Conservation (phyloP, 1,140 invertebrate genomes). For the Drosophila grimshawi region DNA sequence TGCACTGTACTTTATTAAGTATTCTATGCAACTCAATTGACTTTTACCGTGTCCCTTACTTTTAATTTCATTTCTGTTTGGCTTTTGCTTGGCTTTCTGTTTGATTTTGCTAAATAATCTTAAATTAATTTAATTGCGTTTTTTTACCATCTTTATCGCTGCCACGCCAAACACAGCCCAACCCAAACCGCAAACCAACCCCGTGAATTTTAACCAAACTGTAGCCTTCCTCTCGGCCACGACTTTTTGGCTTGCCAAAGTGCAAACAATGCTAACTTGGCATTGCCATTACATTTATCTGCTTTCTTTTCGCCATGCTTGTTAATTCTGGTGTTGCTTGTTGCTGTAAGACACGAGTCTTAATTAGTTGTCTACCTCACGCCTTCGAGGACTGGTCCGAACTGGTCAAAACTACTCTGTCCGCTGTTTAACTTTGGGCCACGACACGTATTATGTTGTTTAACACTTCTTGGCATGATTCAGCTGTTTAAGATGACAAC, state of each 20-base stretch:
- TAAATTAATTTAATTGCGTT: constrained; percentile 53
- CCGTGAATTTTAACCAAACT: background rate
- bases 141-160: constrained; percentile 30
- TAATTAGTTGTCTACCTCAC: constrained; percentile 61
- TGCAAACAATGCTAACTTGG: constrained; percentile 65
- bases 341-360: constrained; percentile 48
- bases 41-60: constrained; percentile 26
- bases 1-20: background rate
- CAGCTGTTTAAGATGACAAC: constrained; percentile 25
- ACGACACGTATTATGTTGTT: constrained; percentile 62
- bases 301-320: constrained; percentile 27
- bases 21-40: constrained; percentile 18
- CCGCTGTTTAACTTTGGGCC: constrained; percentile 20
- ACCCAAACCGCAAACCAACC: constrained; percentile 2
- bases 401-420: background rate
- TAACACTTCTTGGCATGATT: constrained; percentile 54
- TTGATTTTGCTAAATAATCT: constrained; percentile 54
- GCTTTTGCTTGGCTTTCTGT: constrained; percentile 8
- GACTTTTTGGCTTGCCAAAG: constrained; percentile 34
- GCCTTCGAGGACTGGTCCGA: background rate
- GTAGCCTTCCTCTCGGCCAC: background rate
- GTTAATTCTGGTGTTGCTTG: constrained; percentile 23
- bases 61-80: constrained; percentile 43
- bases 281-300: constrained; percentile 38
- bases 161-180: constrained; percentile 8